Base-by-base conservation (phyloP, 2,113 vertebrate genomes). In the Tachuris rubrigastra region DNA sequence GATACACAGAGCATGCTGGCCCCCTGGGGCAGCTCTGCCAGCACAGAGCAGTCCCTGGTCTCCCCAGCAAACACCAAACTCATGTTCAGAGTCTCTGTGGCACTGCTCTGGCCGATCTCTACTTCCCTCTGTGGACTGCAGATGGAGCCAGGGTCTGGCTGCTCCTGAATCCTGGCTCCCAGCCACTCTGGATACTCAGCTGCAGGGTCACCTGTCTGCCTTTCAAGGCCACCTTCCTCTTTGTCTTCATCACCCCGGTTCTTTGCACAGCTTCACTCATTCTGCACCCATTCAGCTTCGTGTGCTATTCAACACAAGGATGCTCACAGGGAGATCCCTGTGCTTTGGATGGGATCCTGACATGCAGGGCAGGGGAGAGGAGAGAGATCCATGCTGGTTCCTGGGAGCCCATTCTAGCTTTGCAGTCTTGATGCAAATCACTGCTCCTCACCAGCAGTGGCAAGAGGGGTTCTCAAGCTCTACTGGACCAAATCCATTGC, bases 61-160 rank as follows among this genome's bases (percentile, higher is more conserved):
- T 42, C 46, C 7, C n/a, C 66, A 22, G 81, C 44, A 24, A 50
- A 30, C 19, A 44, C 24, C 49, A 52, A 59, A 9, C 6, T 49
- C 25, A 2, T 1, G 5, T 2, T 84, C 55, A 69, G 63, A 35
- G 30, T 55, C 63, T 42, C 25, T 69, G 72, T 2, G 0, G 41
- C 56, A 63, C 49, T 1, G 22, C 65, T 85, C 50, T 1, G 5
- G 60, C 90, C 9, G 5, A 50, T 11, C 27, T 44, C 56, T 28
- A 55, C 46, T 95, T 95, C 87, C 88, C 85, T 75, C 31, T 0
- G 19, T 67, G 10, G 87, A 91, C 87, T 95, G 95, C 85, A 95
- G 95, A 89, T 91, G 93, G 95, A 96, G 93, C 95, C 95, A 86
- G 76, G 95, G 52, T 62, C 95, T 89, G 93, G 67, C 85, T 35